Conservation (phyloP, 2,113 vertebrate species). For the Mugil cephalus region DNA sequence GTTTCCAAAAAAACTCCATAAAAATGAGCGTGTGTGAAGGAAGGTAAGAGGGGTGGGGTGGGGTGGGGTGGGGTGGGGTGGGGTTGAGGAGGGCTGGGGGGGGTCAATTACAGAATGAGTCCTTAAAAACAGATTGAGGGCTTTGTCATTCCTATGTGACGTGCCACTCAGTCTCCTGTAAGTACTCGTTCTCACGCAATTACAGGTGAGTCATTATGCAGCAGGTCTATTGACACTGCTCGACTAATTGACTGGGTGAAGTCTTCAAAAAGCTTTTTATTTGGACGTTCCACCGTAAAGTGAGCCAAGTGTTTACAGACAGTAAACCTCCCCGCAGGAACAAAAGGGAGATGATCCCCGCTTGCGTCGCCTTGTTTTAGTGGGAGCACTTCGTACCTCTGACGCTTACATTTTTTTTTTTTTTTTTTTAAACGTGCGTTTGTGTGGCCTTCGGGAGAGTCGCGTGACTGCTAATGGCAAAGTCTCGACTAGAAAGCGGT, state of each 20-base stretch:
- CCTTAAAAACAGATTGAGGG: slow-evolving; percentile 64
- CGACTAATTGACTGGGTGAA: slow-evolving; percentile 76
- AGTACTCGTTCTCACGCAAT: slow-evolving; percentile 78
- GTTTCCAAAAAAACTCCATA: slow-evolving; percentile 29
- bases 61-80: not conserved
- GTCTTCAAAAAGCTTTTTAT: slow-evolving; percentile 83
- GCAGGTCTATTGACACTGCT: slow-evolving; percentile 75
- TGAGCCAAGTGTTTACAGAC: slow-evolving; percentile 75
- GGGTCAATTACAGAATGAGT: slow-evolving; percentile 64
- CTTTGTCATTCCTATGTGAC: slow-evolving; percentile 79
- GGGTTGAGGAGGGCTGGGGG: not conserved
- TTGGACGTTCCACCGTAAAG: slow-evolving; percentile 75
- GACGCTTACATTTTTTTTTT: not conserved
- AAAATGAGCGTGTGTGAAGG: slow-evolving; percentile 36
- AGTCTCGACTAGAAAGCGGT: too few relatives aligned
- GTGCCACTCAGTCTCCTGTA: slow-evolving; percentile 71
- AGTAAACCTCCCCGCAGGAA: slow-evolving; percentile 68
- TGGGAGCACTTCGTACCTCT: slow-evolving; percentile 32
- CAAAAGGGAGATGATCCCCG: slow-evolving; percentile 67
- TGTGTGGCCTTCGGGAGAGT: too few relatives aligned
- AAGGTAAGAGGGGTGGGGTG: slow-evolving; percentile 8
- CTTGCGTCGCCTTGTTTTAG: slow-evolving; percentile 53
- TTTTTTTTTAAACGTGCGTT: not conserved
- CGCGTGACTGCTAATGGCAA: too few relatives aligned
- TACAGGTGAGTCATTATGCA: slow-evolving; percentile 80